Evolutionary conservation across 2,797 vertebrate genomes (phyloP), one percentile per base, ranked within the genome.

Genomic region (Acipenser oxyrinchus): DNA sequence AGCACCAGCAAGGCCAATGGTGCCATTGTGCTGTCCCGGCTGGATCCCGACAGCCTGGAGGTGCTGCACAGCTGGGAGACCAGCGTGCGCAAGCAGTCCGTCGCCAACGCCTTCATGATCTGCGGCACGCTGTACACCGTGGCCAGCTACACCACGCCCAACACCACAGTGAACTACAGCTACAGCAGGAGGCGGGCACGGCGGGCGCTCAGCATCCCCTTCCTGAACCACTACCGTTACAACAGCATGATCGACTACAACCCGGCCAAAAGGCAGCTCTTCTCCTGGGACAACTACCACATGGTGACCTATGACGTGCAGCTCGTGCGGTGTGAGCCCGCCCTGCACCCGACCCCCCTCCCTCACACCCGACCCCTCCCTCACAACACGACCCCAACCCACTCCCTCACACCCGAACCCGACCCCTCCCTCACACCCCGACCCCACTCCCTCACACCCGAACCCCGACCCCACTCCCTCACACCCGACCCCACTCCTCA

Each of bases 161-260:
- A 90, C 0, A 87, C 94, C 51, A 81, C 84, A 0, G 11, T 98
- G 81, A 98, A 94, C 86, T 92, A 91, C 0, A 82, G 90, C 72
- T 99, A 91, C 0, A 75, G 94, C 85, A 96, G 0, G 65, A 72
- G 55, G 84, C 0, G 64, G 88, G 66, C 77, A 74, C 75, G 90
- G 92, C 85, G 80, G 66, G 62, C 82, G 1, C n/a, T 93, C 13
- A 71, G 79, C 55, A 74, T 98, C 71, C 92, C 90, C 0, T 93
- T 99, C 66, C 82, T 79, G 78, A 97, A 95, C 79, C 90, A 81
- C 73, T 90, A 93, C 71, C 81, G 82, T 69, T 97, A 98, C 83
- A 93, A 86, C 88, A 94, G 94, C 87, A 98, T 95, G 96, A 68
- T 96, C 6, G 95, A 98, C 82, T 97, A 97, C 76, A 97, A 91